Evolutionary conservation across 2,797 vertebrate species (phyloP).

Genomic region (Gouania willdenowi): DNA sequence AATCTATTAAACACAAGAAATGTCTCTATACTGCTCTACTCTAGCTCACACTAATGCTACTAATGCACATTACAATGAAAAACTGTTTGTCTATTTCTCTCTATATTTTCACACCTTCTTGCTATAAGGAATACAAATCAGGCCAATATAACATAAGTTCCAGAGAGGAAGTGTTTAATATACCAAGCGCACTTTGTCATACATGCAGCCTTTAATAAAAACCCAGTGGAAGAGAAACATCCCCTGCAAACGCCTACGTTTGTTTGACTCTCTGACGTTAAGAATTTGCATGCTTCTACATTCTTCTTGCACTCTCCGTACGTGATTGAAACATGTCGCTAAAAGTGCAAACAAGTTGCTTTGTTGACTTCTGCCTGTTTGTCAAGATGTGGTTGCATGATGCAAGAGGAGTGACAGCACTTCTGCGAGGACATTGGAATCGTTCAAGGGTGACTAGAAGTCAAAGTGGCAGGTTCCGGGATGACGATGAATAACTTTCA

Average conservation of each 20-base stretch:
- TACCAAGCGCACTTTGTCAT: conserved; percentile 26
- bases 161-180: conserved; percentile 14
- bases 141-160: conserved; percentile 12
- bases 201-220: conserved; percentile 50
- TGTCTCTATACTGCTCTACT: too few relatives aligned
- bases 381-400: conserved; percentile 23
- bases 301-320: conserved; percentile 24
- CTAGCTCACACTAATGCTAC: too few relatives aligned
- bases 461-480: too few relatives aligned
- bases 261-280: conserved; percentile 64
- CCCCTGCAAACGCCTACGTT: conserved; percentile 45
- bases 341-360: conserved; percentile 49
- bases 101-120: not conserved
- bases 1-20: too few relatives aligned
- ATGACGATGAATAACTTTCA: too few relatives aligned
- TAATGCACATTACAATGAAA: too few relatives aligned
- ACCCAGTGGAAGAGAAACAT: conserved; percentile 29
- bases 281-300: conserved; percentile 59
- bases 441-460: too few relatives aligned
- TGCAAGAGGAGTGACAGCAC: too few relatives aligned
- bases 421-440: too few relatives aligned
- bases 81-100: too few relatives aligned
- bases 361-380: conserved; percentile 44
- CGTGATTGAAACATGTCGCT: conserved; percentile 29
- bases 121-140: not conserved